These are phyloP conservation scores for Salvelinus namaycush DNA, from an alignment of 2,113 vertebrate genomes.

Conservation along the genomic window DNA sequence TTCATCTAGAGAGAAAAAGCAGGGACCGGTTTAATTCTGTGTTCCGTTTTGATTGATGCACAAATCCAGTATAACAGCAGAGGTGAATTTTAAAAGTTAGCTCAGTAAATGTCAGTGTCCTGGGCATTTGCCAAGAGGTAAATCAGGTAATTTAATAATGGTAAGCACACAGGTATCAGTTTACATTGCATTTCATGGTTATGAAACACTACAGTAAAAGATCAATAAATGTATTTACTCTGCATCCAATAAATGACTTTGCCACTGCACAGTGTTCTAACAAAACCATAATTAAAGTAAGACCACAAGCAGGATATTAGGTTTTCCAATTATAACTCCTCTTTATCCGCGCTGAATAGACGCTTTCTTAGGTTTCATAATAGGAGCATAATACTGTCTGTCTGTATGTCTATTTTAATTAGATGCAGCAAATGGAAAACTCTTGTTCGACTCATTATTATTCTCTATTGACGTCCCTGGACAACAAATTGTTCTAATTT, in stretches of 20 bases:
- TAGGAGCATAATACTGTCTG: background rate
- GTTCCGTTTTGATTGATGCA: conserved; percentile 34
- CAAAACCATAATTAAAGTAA: conserved; percentile 34
- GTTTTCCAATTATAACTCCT: background rate
- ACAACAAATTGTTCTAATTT: background rate
- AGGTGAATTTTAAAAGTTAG: conserved; percentile 5
- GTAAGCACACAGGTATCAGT: conserved; percentile 2
- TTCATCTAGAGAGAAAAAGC: conserved; percentile 28
- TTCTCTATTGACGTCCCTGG: background rate
- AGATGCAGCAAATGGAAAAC: background rate
- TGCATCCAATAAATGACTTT: background rate
- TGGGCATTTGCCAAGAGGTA: conserved; percentile 5
- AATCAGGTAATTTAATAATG: conserved; percentile 23
- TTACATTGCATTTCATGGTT: background rate
- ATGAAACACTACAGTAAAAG: conserved; percentile 22
- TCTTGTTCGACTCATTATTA: background rate
- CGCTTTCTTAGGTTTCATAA: background rate
- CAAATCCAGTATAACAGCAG: conserved; percentile 10
- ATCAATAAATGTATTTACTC: conserved; percentile 22
- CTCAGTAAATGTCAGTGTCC: background rate
- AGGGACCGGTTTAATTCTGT: conserved; percentile 41
- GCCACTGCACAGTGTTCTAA: background rate
- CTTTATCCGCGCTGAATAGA: conserved; percentile 7
- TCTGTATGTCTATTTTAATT: background rate
- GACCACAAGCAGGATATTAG: background rate